These are phyloP conservation scores for Mus spicilegus DNA, from an alignment of 2,113 vertebrate species.

Conservation along the genomic window DNA sequence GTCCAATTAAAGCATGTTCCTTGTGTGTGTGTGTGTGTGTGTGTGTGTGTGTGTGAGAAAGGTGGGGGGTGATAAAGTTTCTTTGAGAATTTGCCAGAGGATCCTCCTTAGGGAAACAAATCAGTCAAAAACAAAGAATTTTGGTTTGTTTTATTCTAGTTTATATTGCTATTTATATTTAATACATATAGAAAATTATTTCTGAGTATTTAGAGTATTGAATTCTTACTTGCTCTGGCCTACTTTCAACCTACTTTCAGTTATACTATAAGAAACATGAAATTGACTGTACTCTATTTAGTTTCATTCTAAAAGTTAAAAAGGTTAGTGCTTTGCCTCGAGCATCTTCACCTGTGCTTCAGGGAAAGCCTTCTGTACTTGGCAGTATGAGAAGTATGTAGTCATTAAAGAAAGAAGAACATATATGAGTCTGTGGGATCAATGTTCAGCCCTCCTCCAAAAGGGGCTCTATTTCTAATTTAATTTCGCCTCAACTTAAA, in stretches of 20 bases:
- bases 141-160: background rate
- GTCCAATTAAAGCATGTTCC: background rate
- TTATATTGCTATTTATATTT: constrained; percentile 33
- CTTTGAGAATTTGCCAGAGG: constrained; percentile 14
- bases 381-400: background rate
- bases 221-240: constrained; percentile 4
- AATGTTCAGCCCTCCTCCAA: too few relatives aligned
- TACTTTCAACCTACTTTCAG: constrained; percentile 25
- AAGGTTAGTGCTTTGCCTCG: constrained; percentile 11
- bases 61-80: background rate
- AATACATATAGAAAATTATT: constrained; percentile 33
- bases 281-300: constrained; percentile 30
- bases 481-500: background rate
- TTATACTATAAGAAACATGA: background rate
- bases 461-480: constrained; percentile 20
- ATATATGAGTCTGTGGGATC: background rate
- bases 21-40: background rate
- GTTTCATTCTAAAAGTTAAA: background rate
- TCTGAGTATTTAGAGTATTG: constrained; percentile 55
- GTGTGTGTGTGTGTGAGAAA: background rate
- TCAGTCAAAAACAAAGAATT: background rate
- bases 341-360: constrained; percentile 18
- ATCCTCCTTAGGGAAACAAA: constrained; percentile 22
- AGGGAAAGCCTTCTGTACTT: background rate
- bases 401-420: background rate